phyloP scores from a whole-genome alignment of 64 coral and sea anemone species.

The Platygyra sinensis region DNA sequence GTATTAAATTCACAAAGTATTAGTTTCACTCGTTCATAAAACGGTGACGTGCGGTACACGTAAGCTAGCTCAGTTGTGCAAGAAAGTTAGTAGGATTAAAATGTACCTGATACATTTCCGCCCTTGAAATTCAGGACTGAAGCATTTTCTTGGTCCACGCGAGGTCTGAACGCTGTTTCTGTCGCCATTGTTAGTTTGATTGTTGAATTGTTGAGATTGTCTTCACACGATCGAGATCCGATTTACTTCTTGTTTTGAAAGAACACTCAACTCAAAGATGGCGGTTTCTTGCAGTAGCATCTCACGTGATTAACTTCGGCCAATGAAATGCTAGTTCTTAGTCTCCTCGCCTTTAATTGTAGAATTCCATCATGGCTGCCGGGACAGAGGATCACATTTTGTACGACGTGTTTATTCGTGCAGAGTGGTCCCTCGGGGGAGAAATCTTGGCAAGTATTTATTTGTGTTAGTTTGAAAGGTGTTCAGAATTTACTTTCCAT shows the following conservation, averaged over 20 bases:
- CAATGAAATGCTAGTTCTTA: slow-evolving; percentile 41
- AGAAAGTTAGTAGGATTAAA: neutral
- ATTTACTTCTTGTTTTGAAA: neutral
- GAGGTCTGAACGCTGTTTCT: slow-evolving; percentile 53
- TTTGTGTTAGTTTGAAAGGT: neutral
- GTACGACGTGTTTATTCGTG: slow-evolving; percentile 91
- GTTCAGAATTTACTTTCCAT: neutral
- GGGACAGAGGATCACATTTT: slow-evolving; percentile 72
- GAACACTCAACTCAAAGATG: slow-evolving; percentile 40
- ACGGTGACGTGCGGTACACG: neutral
- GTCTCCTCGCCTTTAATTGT: neutral
- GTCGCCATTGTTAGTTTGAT: slow-evolving; percentile 36
- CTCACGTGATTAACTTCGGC: slow-evolving; percentile 40
- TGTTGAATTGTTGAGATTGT: neutral
- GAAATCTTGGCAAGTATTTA: slow-evolving; percentile 76
- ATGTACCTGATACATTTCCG: slow-evolving; percentile 34
- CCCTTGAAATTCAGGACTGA: slow-evolving; percentile 26
- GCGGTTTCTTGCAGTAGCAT: slow-evolving; percentile 62
- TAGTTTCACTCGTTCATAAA: neutral
- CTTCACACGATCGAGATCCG: neutral
- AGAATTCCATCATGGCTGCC: slow-evolving; percentile 83
- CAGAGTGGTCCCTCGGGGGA: slow-evolving; percentile 91
- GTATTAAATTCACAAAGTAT: no score
- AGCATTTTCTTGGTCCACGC: slow-evolving; percentile 73
- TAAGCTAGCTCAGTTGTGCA: no score